Percentiles rank a stretch among this genome's conserved stretches.
Conservation (phyloP, 2,888 invertebrate genomes). For the Aleiodes testaceus region DNA sequence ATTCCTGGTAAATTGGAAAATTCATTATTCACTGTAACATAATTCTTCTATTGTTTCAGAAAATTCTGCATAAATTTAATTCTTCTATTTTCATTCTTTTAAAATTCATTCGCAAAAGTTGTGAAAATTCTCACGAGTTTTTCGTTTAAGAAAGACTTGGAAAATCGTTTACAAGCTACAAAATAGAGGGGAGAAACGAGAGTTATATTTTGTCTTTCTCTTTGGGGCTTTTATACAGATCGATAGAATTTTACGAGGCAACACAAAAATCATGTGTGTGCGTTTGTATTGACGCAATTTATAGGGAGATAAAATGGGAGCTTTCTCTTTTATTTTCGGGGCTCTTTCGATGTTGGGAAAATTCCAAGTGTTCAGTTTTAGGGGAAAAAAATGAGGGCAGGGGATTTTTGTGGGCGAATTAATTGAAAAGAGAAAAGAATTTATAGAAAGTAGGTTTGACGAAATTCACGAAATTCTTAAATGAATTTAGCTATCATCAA, state of each 20-base stretch:
- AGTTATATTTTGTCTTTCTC: neutral
- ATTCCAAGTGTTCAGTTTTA: too few relatives aligned
- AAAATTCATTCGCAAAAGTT: too few relatives aligned
- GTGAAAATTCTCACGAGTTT: too few relatives aligned
- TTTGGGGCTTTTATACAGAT: conserved; percentile 1
- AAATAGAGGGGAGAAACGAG: neutral
- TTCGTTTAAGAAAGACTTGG: neutral
- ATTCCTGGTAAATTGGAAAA: conserved; percentile 75
- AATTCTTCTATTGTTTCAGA: too few relatives aligned
- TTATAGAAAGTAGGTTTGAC: too few relatives aligned
- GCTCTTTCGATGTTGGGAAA: too few relatives aligned
- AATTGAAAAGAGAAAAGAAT: too few relatives aligned
- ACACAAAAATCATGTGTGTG: neutral
- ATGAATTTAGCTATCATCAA: too few relatives aligned
- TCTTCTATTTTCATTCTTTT: neutral
- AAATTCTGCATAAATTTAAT: too few relatives aligned
- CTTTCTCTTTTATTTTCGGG: conserved; percentile 22
- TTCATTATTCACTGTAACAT: conserved; percentile 3
- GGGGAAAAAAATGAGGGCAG: too few relatives aligned
- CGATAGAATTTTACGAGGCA: conserved; percentile 19
- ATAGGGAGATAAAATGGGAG: conserved; percentile 43
- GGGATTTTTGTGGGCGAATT: neutral
- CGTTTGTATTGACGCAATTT: too few relatives aligned
- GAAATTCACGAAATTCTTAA: too few relatives aligned
- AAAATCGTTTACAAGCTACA: neutral